phyloP scores from a whole-genome alignment of 2,888 invertebrate species.

The Corbicula japonica region DNA sequence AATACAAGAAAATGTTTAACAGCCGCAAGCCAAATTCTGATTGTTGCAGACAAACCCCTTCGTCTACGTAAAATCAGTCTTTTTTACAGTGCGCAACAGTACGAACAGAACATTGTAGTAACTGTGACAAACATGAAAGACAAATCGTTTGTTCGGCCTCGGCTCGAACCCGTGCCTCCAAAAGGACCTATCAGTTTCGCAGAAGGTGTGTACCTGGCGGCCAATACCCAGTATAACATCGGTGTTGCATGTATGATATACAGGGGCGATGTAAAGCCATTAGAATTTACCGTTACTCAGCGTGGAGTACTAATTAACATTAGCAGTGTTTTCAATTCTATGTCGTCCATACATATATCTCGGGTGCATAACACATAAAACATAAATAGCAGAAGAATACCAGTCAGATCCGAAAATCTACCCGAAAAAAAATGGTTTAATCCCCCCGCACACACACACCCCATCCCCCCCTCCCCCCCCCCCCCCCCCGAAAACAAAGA shows the following conservation, averaged over 20 bases:
- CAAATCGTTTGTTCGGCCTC: conserved; percentile 49
- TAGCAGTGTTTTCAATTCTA: conserved; percentile 62
- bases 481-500: no score
- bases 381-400: neutral
- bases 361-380: conserved; percentile 43
- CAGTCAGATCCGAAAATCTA: neutral
- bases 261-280: conserved; percentile 59
- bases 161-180: conserved; percentile 52
- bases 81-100: conserved; percentile 56
- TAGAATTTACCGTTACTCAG: conserved; percentile 57
- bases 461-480: no score
- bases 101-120: conserved; percentile 54
- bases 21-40: conserved; percentile 57
- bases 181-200: conserved; percentile 55
- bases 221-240: conserved; percentile 63
- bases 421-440: no score
- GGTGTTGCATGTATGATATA: conserved; percentile 61
- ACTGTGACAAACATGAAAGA: conserved; percentile 64
- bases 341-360: conserved; percentile 60
- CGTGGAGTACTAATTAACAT: conserved; percentile 60
- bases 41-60: conserved; percentile 61
- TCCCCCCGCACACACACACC: no score
- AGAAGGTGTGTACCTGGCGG: conserved; percentile 54
- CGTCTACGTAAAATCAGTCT: conserved; percentile 59
- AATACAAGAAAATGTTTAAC: conserved; percentile 62